Evolutionary conservation across 2,113 vertebrate species (phyloP).

Genomic region (Cottus gobio): DNA sequence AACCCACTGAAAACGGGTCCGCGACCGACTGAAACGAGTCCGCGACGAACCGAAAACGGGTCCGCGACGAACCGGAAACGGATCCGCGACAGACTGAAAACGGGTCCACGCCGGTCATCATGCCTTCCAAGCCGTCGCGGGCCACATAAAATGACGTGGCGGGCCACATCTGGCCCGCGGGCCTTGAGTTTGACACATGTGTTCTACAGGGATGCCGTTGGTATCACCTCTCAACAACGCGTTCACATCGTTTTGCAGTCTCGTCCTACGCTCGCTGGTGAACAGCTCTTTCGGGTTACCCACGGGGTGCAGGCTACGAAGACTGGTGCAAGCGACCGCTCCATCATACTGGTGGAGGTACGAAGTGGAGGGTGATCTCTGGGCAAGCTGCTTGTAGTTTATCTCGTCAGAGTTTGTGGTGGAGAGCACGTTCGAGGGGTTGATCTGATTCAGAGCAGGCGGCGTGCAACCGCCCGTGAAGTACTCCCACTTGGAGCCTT

Average conservation of each 20-base stretch:
- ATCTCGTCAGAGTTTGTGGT: not conserved
- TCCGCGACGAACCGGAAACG: too few species aligned
- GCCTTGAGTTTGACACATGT: too few species aligned
- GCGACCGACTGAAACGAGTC: too few species aligned
- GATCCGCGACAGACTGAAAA: too few species aligned
- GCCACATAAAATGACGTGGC: too few species aligned
- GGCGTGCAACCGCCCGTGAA: conserved; percentile 4
- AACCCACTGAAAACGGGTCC: too few species aligned
- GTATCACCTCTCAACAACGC: not conserved
- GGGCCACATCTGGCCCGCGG: too few species aligned
- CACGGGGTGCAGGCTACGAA: not conserved
- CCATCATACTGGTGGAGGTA: conserved; percentile 8
- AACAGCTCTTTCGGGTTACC: conserved; percentile 2
- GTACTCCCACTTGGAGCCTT: conserved; percentile 35
- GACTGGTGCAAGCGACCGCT: not conserved
- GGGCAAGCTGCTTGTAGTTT: conserved; percentile 24
- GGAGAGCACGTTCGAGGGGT: not conserved
- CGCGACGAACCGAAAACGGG: too few species aligned
- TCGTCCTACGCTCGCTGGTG: fast-evolving
- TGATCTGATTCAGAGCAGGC: not conserved
- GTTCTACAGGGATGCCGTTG: fast-evolving
- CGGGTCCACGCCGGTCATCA: too few species aligned
- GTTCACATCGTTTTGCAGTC: not conserved
- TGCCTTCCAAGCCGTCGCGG: too few species aligned
- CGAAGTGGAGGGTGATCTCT: not conserved